Percentiles rank a stretch among this genome's conserved stretches.
These are phyloP conservation scores for Octonoba sinensis DNA, from an alignment of 2,888 invertebrate genomes.

Conservation along the genomic window DNA sequence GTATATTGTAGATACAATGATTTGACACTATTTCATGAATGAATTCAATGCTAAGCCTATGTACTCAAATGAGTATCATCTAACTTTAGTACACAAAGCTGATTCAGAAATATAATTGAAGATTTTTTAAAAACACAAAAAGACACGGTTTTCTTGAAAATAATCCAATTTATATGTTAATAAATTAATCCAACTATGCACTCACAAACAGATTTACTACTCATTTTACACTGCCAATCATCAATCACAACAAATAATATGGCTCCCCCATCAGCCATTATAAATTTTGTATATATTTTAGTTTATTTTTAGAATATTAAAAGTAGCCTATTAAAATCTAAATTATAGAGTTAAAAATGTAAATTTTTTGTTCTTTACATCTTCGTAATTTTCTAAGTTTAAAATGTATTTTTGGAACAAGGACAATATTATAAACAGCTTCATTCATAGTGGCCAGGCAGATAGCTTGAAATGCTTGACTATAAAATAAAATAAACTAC, in stretches of 20 bases:
- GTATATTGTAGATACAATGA: background rate
- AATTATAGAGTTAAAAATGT: too few relatives aligned
- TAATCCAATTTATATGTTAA: constrained; percentile 20
- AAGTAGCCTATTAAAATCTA: too few relatives aligned
- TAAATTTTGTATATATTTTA: constrained; percentile 26
- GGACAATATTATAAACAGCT: too few relatives aligned
- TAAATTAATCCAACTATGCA: background rate
- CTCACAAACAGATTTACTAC: constrained; percentile 33
- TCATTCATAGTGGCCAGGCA: too few relatives aligned
- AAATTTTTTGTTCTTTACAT: too few relatives aligned
- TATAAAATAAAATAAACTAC: too few relatives aligned
- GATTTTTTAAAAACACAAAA: background rate
- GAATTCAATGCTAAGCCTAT: constrained; percentile 45
- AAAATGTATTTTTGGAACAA: too few relatives aligned
- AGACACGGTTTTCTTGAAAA: background rate
- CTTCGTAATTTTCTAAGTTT: too few relatives aligned
- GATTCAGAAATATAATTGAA: background rate
- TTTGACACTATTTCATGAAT: background rate
- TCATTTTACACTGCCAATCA: constrained; percentile 46
- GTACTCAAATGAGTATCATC: constrained; percentile 28
- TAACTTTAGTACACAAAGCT: background rate
- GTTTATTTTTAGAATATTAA: constrained; percentile 4
- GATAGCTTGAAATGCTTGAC: too few relatives aligned
- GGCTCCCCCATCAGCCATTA: constrained; percentile 42
- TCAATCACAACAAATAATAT: constrained; percentile 64